Conservation (phyloP, 2,113 vertebrate genomes). For the Uria aalge region DNA sequence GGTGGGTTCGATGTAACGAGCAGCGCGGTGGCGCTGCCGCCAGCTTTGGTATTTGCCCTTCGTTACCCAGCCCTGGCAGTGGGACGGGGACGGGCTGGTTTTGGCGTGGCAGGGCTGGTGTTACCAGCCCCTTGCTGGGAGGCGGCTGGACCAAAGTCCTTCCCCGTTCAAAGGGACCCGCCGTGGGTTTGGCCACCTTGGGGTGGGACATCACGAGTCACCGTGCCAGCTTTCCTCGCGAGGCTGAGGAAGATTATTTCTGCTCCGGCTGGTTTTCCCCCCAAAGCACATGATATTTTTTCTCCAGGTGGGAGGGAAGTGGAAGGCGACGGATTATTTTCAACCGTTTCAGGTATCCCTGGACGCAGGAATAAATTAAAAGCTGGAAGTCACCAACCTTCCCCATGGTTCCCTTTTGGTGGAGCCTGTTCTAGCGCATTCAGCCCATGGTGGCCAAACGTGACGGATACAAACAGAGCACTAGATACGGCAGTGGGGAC, state of each 20-base stretch:
- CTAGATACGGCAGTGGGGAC: not conserved
- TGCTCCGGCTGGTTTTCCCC: not conserved
- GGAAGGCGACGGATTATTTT: not conserved
- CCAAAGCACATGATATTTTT: accelerated
- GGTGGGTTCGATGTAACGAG: not conserved
- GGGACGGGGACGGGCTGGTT: not conserved
- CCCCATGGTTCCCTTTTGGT: not conserved
- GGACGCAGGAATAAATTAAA: not conserved
- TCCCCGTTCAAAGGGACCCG: not conserved
- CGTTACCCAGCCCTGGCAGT: not conserved
- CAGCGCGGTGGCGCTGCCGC: accelerated
- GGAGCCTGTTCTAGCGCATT: not conserved
- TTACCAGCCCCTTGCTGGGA: not conserved
- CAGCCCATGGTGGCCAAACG: not conserved
- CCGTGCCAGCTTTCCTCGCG: not conserved
- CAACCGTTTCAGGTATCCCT: not conserved
- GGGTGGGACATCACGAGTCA: accelerated
- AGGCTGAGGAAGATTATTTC: not conserved
- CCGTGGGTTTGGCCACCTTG: accelerated
- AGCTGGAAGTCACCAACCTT: not conserved
- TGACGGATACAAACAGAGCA: not conserved
- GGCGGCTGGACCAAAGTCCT: not conserved
- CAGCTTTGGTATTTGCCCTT: not conserved
- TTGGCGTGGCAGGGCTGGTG: not conserved
- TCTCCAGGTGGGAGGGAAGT: not conserved